Conservation (phyloP, 2,888 invertebrate genomes). For the Xanthorhoe designata region DNA sequence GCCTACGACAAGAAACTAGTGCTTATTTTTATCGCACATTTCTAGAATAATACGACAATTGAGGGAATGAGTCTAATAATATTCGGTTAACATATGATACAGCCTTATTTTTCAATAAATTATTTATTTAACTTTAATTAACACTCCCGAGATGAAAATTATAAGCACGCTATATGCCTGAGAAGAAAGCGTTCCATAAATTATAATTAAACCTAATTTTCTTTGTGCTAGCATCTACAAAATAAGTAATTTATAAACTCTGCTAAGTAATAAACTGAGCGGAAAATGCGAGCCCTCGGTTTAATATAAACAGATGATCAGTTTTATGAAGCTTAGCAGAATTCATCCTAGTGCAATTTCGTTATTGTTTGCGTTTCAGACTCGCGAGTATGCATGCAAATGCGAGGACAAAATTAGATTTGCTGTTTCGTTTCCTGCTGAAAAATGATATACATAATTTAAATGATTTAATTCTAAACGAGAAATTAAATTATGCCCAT, state of each 20-base stretch:
- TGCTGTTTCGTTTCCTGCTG: conserved; percentile 30
- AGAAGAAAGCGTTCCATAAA: not conserved
- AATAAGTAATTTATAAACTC: not conserved
- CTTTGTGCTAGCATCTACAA: not conserved
- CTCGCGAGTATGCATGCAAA: conserved; percentile 22
- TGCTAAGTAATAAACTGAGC: not conserved
- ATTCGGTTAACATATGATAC: not conserved
- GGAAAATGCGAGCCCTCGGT: conserved; percentile 9
- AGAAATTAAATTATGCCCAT: not conserved
- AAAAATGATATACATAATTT: conserved; percentile 15
- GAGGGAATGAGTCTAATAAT: not conserved
- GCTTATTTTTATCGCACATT: conserved; percentile 11
- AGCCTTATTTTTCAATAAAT: not conserved
- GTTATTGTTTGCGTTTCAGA: conserved; percentile 23
- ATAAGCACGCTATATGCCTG: not conserved
- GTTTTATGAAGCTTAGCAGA: conserved; percentile 9
- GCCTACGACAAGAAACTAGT: conserved; percentile 23
- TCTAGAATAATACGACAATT: not conserved
- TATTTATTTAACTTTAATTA: not conserved
- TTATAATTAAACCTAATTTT: not conserved
- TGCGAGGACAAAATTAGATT: conserved; percentile 17
- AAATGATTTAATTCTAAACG: not conserved
- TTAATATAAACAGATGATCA: conserved; percentile 1
- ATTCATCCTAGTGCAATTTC: conserved; percentile 23
- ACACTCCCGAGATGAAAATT: not conserved